Evolutionary conservation across 2,888 invertebrate genomes (phyloP).

Genomic region (Lymantria dispar): DNA sequence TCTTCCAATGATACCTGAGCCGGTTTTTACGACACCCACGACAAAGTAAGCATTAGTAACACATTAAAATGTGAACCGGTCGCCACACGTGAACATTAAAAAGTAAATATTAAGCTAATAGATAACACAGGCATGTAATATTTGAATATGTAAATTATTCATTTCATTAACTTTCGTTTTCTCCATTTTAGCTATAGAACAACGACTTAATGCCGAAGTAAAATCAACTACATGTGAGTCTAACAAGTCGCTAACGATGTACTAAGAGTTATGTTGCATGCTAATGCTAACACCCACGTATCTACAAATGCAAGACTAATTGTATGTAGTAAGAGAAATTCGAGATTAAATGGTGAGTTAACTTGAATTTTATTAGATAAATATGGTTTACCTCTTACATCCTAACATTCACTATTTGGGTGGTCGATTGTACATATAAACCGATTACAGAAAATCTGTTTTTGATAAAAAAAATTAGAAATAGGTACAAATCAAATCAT

Average conservation of each 20-base stretch:
- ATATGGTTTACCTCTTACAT: background rate
- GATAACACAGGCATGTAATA: background rate
- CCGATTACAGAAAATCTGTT: too few species aligned
- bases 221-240: constrained; percentile 18
- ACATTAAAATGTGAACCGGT: too few species aligned
- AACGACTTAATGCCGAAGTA: constrained; percentile 20
- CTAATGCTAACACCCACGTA: constrained; percentile 39
- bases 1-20: too few species aligned
- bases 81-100: background rate
- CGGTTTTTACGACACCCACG: too few species aligned
- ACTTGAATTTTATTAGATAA: constrained; percentile 5
- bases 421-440: too few species aligned
- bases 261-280: constrained; percentile 34
- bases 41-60: too few species aligned
- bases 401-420: too few species aligned
- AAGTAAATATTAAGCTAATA: background rate
- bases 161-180: constrained; percentile 36
- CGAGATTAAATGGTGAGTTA: constrained; percentile 7
- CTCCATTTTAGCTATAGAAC: constrained; percentile 16
- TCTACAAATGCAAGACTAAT: constrained; percentile 29
- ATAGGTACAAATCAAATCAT: too few species aligned
- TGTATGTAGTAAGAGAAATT: constrained; percentile 28
- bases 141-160: constrained; percentile 15
- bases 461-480: too few species aligned
- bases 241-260: constrained; percentile 28